Conservation (phyloP, 2,888 invertebrate species). For the Hypena proboscidalis region DNA sequence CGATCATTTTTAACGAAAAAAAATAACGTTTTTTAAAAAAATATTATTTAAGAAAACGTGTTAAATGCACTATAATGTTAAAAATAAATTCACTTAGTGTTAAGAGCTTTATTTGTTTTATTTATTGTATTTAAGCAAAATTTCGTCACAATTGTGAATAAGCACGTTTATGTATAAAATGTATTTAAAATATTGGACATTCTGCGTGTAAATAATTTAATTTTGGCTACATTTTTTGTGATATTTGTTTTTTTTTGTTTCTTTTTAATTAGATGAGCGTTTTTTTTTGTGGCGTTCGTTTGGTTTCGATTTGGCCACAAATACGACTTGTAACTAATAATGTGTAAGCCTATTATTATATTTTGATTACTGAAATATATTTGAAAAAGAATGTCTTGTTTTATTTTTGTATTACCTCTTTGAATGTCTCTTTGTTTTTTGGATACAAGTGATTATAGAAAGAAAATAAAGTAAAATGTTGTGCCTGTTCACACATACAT, state of each 20-base stretch:
- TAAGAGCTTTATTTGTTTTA: slow-evolving; percentile 48
- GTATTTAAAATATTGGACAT: slow-evolving; percentile 65
- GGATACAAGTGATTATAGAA: no score
- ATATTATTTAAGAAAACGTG: slow-evolving; percentile 44
- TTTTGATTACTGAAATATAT: slow-evolving; percentile 86
- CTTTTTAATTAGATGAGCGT: slow-evolving; percentile 44
- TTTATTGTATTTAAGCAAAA: slow-evolving; percentile 56
- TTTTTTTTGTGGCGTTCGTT: slow-evolving; percentile 44
- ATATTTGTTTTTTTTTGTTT: slow-evolving; percentile 41
- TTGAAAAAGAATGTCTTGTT: slow-evolving; percentile 72
- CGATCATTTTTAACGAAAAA: slow-evolving; percentile 40
- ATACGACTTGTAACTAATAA: slow-evolving; percentile 84
- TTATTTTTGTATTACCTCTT: slow-evolving; percentile 37
- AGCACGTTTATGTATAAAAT: slow-evolving; percentile 76
- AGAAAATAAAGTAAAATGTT: background rate
- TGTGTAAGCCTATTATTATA: slow-evolving; percentile 85
- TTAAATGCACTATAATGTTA: slow-evolving; percentile 64
- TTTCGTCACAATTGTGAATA: slow-evolving; percentile 77
- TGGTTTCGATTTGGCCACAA: slow-evolving; percentile 61
- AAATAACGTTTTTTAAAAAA: slow-evolving; percentile 21
- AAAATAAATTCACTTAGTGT: slow-evolving; percentile 66
- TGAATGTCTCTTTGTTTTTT: background rate
- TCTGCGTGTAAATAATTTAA: slow-evolving; percentile 63
- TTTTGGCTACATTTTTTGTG: slow-evolving; percentile 48
- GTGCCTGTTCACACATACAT: no score